Conservation (phyloP, 2,113 vertebrate species). For the Leucopternis melanops region DNA sequence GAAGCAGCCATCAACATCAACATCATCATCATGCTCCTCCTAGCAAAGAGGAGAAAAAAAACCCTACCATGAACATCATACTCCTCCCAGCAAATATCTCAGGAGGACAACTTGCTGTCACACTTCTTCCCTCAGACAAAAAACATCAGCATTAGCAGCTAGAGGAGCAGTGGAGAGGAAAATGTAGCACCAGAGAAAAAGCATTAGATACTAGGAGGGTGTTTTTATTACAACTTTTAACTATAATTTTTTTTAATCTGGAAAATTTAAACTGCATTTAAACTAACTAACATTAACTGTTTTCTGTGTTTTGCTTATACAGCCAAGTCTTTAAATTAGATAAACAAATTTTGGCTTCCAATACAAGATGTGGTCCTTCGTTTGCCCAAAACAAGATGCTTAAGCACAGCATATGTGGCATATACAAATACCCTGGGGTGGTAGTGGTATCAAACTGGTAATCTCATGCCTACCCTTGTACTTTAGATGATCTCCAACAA, state of each 20-base stretch:
- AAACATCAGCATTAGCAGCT: background rate
- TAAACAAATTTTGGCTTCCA: background rate
- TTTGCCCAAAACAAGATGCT: background rate
- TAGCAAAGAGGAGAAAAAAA: background rate
- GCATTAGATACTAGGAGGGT: background rate
- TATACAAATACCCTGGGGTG: background rate
- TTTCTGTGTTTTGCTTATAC: background rate
- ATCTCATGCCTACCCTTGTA: background rate
- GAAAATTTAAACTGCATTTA: background rate
- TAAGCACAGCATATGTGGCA: background rate
- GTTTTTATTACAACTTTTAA: background rate
- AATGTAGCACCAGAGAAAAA: background rate
- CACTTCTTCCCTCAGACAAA: background rate
- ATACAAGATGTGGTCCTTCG: background rate
- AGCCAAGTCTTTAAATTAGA: background rate
- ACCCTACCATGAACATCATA: background rate
- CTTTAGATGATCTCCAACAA: background rate
- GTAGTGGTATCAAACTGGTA: background rate
- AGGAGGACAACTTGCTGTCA: background rate
- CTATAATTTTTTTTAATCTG: background rate
- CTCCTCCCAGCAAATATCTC: background rate
- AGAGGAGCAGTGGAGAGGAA: background rate
- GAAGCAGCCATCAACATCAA: background rate
- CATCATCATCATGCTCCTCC: background rate
- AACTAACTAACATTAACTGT: background rate